Conservation (phyloP, 2,113 vertebrate genomes). For the Zosterops lateralis region DNA sequence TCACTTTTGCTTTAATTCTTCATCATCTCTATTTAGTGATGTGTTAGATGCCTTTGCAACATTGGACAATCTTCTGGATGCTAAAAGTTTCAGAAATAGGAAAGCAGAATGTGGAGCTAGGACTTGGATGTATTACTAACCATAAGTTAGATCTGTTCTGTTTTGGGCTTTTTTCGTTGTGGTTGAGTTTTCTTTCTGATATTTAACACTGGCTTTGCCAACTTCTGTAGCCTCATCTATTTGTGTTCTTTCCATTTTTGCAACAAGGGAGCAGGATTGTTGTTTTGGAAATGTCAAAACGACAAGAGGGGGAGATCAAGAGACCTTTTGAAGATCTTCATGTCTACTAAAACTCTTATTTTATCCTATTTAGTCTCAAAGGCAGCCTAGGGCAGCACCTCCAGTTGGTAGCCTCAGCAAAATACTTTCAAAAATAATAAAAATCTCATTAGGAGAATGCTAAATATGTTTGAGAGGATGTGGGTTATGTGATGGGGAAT, state of each 20-base stretch:
- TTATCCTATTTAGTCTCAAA: neutral
- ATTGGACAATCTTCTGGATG: neutral
- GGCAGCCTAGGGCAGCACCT: neutral
- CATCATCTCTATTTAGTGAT: neutral
- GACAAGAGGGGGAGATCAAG: neutral
- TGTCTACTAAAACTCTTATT: neutral
- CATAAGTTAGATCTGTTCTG: neutral
- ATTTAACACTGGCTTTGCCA: neutral
- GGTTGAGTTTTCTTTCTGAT: neutral
- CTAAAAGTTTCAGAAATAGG: neutral
- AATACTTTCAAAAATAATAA: neutral
- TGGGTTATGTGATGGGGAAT: accelerated
- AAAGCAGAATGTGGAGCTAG: neutral
- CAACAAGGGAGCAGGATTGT: neutral
- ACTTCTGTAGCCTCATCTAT: neutral
- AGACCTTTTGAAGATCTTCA: neutral
- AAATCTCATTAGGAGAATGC: neutral
- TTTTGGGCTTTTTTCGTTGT: accelerated
- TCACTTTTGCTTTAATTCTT: neutral
- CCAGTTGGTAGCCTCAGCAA: accelerated
- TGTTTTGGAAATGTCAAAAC: neutral
- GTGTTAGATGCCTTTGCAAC: neutral
- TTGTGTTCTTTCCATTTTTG: neutral
- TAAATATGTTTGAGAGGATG: neutral
- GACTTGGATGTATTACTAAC: neutral